Evolutionary conservation across 1,140 invertebrate genomes (phyloP).

Genomic region (Phymorhynchus buccinoides): DNA sequence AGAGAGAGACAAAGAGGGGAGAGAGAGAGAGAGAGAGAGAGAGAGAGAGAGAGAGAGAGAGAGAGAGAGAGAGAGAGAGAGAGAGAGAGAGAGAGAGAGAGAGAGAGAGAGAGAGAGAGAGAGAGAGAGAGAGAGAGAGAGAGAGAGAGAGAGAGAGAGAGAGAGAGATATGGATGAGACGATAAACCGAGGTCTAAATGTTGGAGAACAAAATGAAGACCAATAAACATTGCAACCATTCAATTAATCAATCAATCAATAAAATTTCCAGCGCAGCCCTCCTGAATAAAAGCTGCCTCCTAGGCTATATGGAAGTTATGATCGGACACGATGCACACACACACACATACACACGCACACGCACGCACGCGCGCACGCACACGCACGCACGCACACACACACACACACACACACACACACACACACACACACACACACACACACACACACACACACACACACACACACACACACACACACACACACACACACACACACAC

Average conservation of each 20-base stretch:
- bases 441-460: not conserved
- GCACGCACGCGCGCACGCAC: not conserved
- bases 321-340: not conserved
- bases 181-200: too few species aligned
- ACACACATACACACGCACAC: not conserved
- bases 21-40: too few species aligned
- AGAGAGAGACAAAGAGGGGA: too few species aligned
- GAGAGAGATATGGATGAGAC: too few species aligned
- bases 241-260: not conserved
- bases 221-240: not conserved
- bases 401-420: constrained; percentile 3
- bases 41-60: too few species aligned
- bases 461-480: not conserved
- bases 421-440: not conserved
- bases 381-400: not conserved
- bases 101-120: too few species aligned
- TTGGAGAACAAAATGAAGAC: not conserved
- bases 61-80: too few species aligned
- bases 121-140: too few species aligned
- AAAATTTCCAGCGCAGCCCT: not conserved
- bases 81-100: too few species aligned
- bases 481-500: not conserved
- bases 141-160: too few species aligned
- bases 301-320: not conserved
- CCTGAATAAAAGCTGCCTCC: not conserved